These are phyloP conservation scores for Oligia fasciuncula DNA, from an alignment of 2,888 invertebrate genomes.

Conservation along the genomic window DNA sequence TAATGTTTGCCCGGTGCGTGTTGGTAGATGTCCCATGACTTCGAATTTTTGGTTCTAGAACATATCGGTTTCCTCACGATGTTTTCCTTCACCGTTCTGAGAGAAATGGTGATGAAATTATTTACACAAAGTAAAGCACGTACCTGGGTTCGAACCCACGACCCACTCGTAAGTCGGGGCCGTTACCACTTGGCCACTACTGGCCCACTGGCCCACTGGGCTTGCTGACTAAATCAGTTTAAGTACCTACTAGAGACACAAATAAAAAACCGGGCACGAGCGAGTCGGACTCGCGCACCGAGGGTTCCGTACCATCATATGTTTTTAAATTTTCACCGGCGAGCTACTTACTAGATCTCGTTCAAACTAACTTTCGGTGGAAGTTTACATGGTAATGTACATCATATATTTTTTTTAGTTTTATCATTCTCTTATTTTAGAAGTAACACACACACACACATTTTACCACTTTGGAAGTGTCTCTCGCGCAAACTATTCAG, in stretches of 20 bases:
- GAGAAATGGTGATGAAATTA: not conserved
- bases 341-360: no score
- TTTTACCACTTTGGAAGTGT: no score
- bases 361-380: no score
- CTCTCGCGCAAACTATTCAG: no score
- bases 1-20: no score
- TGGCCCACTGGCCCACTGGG: not conserved
- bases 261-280: not conserved
- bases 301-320: no score
- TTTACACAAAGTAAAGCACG: not conserved
- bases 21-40: not conserved
- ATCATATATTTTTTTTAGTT: no score
- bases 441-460: no score
- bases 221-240: not conserved
- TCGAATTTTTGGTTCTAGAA: not conserved
- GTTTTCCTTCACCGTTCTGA: not conserved
- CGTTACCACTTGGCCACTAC: not conserved
- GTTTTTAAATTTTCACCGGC: no score
- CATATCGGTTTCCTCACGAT: not conserved
- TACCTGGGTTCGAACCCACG: not conserved
- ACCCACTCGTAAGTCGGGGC: not conserved
- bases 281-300: no score
- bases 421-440: no score
- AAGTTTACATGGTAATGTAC: no score
- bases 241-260: not conserved